Evolutionary conservation across 2,888 invertebrate genomes (phyloP).

Genomic region (Tipula unca): DNA sequence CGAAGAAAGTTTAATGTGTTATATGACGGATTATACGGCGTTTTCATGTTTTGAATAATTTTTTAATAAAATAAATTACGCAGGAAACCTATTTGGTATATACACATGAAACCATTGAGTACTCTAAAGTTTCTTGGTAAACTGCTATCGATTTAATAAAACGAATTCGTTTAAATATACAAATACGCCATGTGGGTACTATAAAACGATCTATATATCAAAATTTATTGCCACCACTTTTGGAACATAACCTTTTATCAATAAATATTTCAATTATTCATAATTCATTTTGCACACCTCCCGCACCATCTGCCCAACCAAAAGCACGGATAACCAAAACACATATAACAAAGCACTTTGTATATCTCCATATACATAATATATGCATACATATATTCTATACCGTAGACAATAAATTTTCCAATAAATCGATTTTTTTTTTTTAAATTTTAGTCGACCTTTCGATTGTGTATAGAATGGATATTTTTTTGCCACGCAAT

Average conservation of each 20-base stretch:
- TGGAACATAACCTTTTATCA: not conserved
- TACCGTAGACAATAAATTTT: not conserved
- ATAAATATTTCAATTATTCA: constrained; percentile 4
- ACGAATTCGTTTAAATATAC: not conserved
- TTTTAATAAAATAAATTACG: not conserved
- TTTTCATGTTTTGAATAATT: not conserved
- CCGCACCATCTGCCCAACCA: not conserved
- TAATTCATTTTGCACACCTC: not conserved
- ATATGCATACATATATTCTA: too few relatives aligned
- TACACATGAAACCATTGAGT: not conserved
- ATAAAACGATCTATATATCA: not conserved
- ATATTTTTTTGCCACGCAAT: not conserved
- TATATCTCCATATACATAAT: not conserved
- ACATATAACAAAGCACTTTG: not conserved
- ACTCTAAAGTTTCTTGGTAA: not conserved
- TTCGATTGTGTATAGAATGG: too few relatives aligned
- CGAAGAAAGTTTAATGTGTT: too few relatives aligned
- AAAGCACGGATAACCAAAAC: not conserved
- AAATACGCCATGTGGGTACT: not conserved
- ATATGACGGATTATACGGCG: too few relatives aligned
- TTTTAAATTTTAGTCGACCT: not conserved
- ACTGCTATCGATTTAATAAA: not conserved
- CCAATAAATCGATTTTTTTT: not conserved
- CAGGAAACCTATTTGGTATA: not conserved
- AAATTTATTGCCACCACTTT: not conserved